Percentiles rank a stretch among this genome's conserved stretches.
These are phyloP conservation scores for Eidolon helvum DNA, from an alignment of 2,113 vertebrate species.

Conservation along the genomic window DNA sequence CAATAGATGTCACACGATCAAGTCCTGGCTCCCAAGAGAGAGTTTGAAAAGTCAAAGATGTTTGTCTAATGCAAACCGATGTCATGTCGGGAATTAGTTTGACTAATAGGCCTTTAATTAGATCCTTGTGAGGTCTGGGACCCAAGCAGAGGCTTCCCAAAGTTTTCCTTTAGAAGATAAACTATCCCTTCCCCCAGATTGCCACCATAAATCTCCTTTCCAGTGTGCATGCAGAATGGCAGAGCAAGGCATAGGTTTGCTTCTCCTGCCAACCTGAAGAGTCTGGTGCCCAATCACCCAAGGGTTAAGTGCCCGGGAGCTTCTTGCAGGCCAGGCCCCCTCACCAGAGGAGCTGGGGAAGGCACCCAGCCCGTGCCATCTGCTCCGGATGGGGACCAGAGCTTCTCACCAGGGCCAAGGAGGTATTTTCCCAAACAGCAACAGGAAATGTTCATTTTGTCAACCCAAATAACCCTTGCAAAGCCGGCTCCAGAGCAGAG, in stretches of 20 bases:
- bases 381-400: not conserved
- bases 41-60: constrained; percentile 85
- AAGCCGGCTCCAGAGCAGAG: constrained; percentile 65
- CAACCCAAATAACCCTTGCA: constrained; percentile 76
- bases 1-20: constrained; percentile 83
- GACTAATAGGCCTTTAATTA: constrained; percentile 88
- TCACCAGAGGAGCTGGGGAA: not conserved
- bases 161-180: constrained; percentile 85
- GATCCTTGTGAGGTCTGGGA: constrained; percentile 86
- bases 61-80: constrained; percentile 86
- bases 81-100: constrained; percentile 87
- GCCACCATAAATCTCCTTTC: constrained; percentile 77
- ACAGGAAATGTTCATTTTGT: constrained; percentile 83
- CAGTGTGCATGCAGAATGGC: constrained; percentile 67
- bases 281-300: not conserved
- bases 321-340: not conserved
- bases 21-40: constrained; percentile 80
- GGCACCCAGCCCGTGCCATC: not conserved
- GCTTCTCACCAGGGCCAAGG: not conserved
- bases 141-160: constrained; percentile 81
- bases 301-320: not conserved
- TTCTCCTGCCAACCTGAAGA: not conserved
- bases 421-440: constrained; percentile 71
- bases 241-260: not conserved
- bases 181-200: constrained; percentile 77